Evolutionary conservation across 1,140 invertebrate species (phyloP).

Genomic region (Drosophila ogumai): DNA sequence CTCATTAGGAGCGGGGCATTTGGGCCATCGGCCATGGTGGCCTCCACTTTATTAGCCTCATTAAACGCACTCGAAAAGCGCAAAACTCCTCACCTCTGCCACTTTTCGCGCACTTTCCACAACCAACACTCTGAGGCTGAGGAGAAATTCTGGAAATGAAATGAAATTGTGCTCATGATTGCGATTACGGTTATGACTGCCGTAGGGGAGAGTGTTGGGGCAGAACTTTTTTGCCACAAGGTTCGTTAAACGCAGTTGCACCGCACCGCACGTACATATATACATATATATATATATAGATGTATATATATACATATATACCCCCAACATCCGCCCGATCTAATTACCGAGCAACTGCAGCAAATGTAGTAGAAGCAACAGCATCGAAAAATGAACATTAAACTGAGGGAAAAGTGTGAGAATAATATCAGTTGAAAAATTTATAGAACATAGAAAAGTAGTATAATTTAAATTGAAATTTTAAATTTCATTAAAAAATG

Average conservation of each 20-base stretch:
- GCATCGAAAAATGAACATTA: slow-evolving; percentile 20
- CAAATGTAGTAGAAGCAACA: slow-evolving; percentile 46
- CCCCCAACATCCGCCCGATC: slow-evolving; percentile 38
- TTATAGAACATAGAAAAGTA: background rate
- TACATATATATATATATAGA: background rate
- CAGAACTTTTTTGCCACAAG: slow-evolving; percentile 42
- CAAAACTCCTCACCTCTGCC: slow-evolving; percentile 45
- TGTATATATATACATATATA: background rate
- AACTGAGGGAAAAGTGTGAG: background rate
- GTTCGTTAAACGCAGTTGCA: slow-evolving; percentile 59
- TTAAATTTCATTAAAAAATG: too few relatives aligned
- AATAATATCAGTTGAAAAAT: background rate
- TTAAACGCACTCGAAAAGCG: slow-evolving; percentile 69
- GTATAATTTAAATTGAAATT: background rate
- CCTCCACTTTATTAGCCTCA: slow-evolving; percentile 70
- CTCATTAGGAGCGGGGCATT: slow-evolving; percentile 38
- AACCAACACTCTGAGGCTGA: slow-evolving; percentile 12
- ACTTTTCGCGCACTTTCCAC: background rate
- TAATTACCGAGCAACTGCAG: slow-evolving; percentile 58
- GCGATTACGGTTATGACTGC: slow-evolving; percentile 76
- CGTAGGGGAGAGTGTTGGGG: slow-evolving; percentile 1
- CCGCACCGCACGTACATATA: background rate
- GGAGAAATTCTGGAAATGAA: slow-evolving; percentile 63
- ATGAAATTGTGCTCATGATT: slow-evolving; percentile 82
- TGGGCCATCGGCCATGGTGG: slow-evolving; percentile 4